phyloP scores from a whole-genome alignment of 2,113 vertebrate species.

The Gambusia affinis region DNA sequence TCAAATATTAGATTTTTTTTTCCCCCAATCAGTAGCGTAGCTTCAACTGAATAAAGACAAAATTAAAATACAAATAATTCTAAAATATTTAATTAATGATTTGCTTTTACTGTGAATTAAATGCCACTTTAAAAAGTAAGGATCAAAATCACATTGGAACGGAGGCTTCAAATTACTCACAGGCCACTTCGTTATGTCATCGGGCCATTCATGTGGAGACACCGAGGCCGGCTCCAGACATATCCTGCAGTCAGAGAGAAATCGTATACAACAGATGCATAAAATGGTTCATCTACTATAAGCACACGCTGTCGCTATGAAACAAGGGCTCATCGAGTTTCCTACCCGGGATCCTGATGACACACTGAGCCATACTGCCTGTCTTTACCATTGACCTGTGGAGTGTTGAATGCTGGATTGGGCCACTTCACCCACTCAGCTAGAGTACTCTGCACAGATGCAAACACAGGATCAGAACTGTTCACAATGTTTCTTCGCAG shows the following conservation, averaged over 20 bases:
- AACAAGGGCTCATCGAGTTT: no score
- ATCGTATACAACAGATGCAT: not conserved
- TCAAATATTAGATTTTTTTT: not conserved
- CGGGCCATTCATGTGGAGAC: slow-evolving; percentile 94
- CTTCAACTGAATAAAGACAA: not conserved
- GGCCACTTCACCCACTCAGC: slow-evolving; percentile 99
- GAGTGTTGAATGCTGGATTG: slow-evolving; percentile 73
- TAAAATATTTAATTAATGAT: not conserved
- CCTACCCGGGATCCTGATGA: slow-evolving; percentile 96
- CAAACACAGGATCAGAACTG: slow-evolving; percentile 12
- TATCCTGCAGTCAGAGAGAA: slow-evolving; percentile 77
- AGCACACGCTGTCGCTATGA: not conserved
- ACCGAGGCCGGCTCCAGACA: slow-evolving; percentile 95
- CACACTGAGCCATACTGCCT: slow-evolving; percentile 93
- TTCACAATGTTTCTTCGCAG: not conserved
- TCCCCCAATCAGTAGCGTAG: not conserved
- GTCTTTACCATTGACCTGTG: slow-evolving; percentile 81
- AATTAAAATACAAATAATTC: not conserved
- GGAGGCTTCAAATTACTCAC: slow-evolving; percentile 76
- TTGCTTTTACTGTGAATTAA: not conserved
- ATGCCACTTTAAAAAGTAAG: not conserved
- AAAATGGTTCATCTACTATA: not conserved
- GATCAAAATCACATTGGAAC: not conserved
- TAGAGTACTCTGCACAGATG: slow-evolving; percentile 85
- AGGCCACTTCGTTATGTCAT: slow-evolving; percentile 99